Conservation (phyloP, 2,797 vertebrate species). For the Myotis vivesi region DNA sequence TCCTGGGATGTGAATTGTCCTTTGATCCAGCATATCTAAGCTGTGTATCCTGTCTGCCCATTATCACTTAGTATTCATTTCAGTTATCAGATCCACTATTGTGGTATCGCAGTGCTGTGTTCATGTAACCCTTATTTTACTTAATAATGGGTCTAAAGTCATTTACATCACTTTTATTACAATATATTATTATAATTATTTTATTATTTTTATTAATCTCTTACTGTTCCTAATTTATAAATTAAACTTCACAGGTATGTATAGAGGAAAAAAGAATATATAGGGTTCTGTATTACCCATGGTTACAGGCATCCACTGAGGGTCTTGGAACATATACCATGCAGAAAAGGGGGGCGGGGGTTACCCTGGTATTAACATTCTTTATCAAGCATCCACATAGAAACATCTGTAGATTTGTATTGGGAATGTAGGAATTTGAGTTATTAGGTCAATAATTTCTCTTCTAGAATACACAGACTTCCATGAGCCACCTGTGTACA, state of each 20-base stretch:
- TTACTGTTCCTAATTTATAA: neutral
- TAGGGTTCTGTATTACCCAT: neutral
- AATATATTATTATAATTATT: too few species aligned
- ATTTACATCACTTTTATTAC: neutral
- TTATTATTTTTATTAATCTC: too few species aligned
- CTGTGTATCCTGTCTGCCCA: neutral
- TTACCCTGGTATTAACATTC: neutral
- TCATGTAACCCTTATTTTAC: neutral
- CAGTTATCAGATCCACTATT: neutral
- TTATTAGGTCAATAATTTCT: neutral
- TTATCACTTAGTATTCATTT: neutral
- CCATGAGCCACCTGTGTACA: neutral
- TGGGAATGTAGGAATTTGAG: neutral
- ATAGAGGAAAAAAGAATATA: neutral
- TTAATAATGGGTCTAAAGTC: neutral
- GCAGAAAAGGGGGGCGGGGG: neutral
- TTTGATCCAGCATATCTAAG: neutral
- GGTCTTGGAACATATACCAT: neutral
- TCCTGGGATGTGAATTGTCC: neutral
- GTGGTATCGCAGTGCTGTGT: neutral
- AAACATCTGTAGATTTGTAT: neutral
- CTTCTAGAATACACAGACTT: neutral
- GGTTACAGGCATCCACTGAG: neutral
- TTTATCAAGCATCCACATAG: neutral
- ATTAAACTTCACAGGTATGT: neutral